Percentiles rank a stretch among this genome's conserved stretches.
These are phyloP conservation scores for Epizoanthus ramosus DNA, from an alignment of 92 coral and sea anemone species.

Conservation along the genomic window DNA sequence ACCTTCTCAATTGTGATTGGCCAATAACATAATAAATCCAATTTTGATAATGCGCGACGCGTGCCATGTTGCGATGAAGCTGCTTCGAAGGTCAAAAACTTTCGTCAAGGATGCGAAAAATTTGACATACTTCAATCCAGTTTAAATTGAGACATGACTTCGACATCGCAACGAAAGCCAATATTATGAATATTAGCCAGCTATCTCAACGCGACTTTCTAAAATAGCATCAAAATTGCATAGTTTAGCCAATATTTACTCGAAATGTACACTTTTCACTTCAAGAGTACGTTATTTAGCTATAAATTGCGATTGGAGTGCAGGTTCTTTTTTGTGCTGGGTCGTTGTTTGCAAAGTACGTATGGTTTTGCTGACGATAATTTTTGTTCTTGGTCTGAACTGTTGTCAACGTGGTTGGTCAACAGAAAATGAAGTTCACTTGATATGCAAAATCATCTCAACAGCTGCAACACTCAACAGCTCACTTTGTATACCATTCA, in stretches of 20 bases:
- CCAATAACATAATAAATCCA: conserved; percentile 56
- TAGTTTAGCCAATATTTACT: conserved; percentile 1
- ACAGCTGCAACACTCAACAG: conserved; percentile 19
- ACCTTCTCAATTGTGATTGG: conserved; percentile 65
- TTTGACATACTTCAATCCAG: conserved; percentile 3
- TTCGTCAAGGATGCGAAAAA: not conserved
- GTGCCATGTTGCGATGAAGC: conserved; percentile 59
- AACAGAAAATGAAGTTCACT: not conserved
- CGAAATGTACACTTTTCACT: conserved; percentile 9
- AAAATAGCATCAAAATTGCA: not conserved
- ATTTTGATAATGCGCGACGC: conserved; percentile 77
- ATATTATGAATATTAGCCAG: not conserved
- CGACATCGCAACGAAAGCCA: not conserved
- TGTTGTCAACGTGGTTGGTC: not conserved
- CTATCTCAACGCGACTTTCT: not conserved
- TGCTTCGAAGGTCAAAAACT: not conserved
- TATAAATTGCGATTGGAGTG: not conserved
- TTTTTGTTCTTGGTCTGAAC: not conserved
- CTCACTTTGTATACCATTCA: not conserved
- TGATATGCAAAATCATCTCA: not conserved
- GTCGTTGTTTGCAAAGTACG: too few species aligned
- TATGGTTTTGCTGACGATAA: too few species aligned
- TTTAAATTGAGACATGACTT: not conserved
- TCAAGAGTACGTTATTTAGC: conserved; percentile 6
- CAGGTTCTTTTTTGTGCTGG: not conserved